Evolutionary conservation across 2,797 vertebrate species (phyloP).

Genomic region (Gastrophryne carolinensis): DNA sequence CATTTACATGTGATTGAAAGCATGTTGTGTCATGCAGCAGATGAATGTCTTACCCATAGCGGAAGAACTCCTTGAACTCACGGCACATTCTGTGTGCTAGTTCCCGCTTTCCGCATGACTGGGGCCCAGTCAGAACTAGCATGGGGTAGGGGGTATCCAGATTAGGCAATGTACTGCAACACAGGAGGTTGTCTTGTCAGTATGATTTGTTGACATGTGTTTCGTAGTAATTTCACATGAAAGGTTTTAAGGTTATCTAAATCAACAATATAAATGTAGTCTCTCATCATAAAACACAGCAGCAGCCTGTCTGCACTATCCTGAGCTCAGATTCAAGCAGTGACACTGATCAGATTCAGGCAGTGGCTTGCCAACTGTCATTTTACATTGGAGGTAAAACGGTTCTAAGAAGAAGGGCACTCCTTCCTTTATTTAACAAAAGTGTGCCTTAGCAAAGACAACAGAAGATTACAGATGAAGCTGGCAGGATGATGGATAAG

Average conservation of each 20-base stretch:
- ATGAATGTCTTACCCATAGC: constrained; percentile 78
- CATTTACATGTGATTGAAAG: not conserved
- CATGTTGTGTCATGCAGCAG: not conserved
- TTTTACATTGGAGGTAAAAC: too few species aligned
- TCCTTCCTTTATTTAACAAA: too few species aligned
- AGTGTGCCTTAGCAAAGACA: too few species aligned
- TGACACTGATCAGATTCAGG: too few species aligned
- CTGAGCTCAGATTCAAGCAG: too few species aligned
- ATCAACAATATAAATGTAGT: not conserved
- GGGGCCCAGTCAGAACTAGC: constrained; percentile 84
- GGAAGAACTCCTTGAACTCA: constrained; percentile 81
- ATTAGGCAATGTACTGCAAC: constrained; percentile 75
- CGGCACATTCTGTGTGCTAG: constrained; percentile 83
- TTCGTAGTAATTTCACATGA: not conserved
- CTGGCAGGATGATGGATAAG: too few species aligned
- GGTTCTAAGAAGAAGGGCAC: too few species aligned
- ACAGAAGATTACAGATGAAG: too few species aligned
- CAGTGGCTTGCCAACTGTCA: too few species aligned
- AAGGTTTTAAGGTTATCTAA: not conserved
- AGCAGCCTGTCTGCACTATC: too few species aligned
- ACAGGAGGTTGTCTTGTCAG: not conserved
- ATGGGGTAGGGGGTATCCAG: constrained; percentile 83
- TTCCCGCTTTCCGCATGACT: constrained; percentile 84
- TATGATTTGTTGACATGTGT: not conserved
- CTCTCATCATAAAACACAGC: too few species aligned